A percentile compares a stretch with the other conserved stretches of the same genome.
Evolutionary conservation across 1,140 invertebrate species (phyloP).

Genomic region (Caenorhabditis latens): DNA sequence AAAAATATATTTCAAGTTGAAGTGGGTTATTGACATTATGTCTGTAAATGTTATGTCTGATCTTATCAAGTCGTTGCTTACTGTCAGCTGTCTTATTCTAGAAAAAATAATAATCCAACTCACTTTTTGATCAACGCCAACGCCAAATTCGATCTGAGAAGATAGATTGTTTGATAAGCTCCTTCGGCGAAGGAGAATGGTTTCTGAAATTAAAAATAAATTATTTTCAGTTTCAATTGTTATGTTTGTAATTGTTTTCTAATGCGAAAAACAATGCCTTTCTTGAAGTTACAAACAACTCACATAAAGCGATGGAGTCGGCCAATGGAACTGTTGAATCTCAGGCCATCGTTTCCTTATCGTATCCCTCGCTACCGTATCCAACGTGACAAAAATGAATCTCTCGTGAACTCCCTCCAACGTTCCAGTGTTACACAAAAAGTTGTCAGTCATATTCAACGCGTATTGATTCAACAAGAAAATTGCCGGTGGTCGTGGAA

Average conservation of each 20-base stretch:
- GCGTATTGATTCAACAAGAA: conserved; percentile 76
- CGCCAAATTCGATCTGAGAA: conserved; percentile 74
- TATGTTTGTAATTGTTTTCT: too few relatives aligned
- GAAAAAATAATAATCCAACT: not conserved
- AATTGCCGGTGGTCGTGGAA: conserved; percentile 72
- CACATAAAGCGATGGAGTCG: conserved; percentile 76
- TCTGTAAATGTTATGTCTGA: too few relatives aligned
- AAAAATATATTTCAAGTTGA: too few relatives aligned
- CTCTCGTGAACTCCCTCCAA: conserved; percentile 75
- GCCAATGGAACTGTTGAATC: conserved; percentile 75
- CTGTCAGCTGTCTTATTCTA: too few relatives aligned
- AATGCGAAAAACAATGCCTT: too few relatives aligned
- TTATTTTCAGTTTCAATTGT: not conserved
- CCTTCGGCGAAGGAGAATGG: conserved; percentile 77
- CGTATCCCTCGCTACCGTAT: conserved; percentile 71
- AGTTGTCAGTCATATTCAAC: conserved; percentile 78
- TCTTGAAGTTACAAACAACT: too few relatives aligned
- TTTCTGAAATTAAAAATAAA: conserved; percentile 69
- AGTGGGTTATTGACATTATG: too few relatives aligned
- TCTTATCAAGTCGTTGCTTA: too few relatives aligned
- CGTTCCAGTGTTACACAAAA: conserved; percentile 73
- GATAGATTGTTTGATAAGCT: conserved; percentile 76
- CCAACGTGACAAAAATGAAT: conserved; percentile 76
- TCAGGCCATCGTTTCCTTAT: conserved; percentile 71
- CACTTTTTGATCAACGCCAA: conserved; percentile 67